A percentile compares a stretch with the other conserved stretches of the same genome.
Conservation (phyloP, 2,888 invertebrate genomes). For the Pristionchus exspectatus region DNA sequence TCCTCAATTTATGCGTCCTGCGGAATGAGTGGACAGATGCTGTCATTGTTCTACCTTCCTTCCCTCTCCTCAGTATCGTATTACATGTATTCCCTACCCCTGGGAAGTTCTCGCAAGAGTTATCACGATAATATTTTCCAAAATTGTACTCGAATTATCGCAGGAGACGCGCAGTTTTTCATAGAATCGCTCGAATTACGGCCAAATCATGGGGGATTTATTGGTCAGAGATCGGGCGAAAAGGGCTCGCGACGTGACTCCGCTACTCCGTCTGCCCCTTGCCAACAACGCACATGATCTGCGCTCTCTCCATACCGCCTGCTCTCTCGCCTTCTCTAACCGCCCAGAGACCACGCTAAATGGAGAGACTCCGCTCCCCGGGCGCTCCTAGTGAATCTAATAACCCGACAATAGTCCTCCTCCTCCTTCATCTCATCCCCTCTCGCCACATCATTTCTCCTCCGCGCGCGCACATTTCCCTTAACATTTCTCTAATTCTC, state of each 20-base stretch:
- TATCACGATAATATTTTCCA: not conserved
- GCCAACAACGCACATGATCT: not conserved
- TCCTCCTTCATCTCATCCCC: not conserved
- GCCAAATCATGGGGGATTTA: not conserved
- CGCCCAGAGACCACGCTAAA: not conserved
- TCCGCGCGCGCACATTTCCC: not conserved
- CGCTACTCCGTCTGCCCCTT: not conserved
- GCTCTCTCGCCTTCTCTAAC: not conserved
- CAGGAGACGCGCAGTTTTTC: not conserved
- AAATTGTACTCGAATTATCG: not conserved
- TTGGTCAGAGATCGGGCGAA: not conserved
- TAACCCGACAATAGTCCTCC: conserved; percentile 35
- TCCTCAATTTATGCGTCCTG: not conserved
- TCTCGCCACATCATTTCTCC: not conserved
- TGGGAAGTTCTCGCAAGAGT: not conserved
- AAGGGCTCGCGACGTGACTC: not conserved
- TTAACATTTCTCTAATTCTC: not conserved
- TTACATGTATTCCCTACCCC: not conserved
- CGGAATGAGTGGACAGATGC: not conserved
- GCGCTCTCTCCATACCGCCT: not conserved
- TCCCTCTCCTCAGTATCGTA: not conserved
- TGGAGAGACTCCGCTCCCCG: not conserved
- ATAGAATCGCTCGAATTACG: not conserved
- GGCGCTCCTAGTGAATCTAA: conserved; percentile 13
- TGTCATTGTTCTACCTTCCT: not conserved